Percentiles rank a stretch among this genome's conserved stretches.
Conservation (phyloP, 2,113 vertebrate genomes). For the Eretmochelys imbricata region DNA sequence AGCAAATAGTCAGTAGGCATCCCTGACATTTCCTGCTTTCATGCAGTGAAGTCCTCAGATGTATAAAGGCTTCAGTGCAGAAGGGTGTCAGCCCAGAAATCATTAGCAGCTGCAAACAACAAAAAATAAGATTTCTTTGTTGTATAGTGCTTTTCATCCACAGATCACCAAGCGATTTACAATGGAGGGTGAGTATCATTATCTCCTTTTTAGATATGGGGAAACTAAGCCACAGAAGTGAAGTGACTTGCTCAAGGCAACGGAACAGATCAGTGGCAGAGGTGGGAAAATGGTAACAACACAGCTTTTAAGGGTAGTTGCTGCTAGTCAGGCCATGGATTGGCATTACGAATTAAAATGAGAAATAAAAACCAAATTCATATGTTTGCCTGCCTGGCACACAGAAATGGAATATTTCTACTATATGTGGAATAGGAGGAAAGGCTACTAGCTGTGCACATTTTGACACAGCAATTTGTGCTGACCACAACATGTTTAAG, state of each 20-base stretch:
- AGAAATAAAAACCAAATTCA: not conserved
- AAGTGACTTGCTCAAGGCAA: slow-evolving; percentile 22
- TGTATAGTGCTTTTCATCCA: not conserved
- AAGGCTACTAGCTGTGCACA: slow-evolving; percentile 70
- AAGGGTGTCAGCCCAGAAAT: accelerated
- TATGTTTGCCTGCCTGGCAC: slow-evolving; percentile 41
- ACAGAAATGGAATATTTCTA: slow-evolving; percentile 18
- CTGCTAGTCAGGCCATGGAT: not conserved
- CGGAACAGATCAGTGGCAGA: not conserved
- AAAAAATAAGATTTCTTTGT: accelerated
- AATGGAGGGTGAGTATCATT: no score
- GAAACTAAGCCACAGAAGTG: not conserved
- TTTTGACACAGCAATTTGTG: slow-evolving; percentile 54
- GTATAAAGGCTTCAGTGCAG: not conserved
- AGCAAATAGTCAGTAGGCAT: not conserved
- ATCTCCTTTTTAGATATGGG: not conserved
- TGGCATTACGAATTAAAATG: slow-evolving; percentile 50
- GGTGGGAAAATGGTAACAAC: not conserved
- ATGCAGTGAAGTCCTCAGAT: not conserved
- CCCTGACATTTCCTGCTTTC: not conserved
- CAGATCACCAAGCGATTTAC: not conserved
- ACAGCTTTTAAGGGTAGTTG: not conserved
- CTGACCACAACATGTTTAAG: slow-evolving; percentile 40
- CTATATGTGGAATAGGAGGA: slow-evolving; percentile 51
- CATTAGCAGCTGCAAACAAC: not conserved